phyloP scores from a whole-genome alignment of 2,888 invertebrate genomes.

The Idaea aversata region DNA sequence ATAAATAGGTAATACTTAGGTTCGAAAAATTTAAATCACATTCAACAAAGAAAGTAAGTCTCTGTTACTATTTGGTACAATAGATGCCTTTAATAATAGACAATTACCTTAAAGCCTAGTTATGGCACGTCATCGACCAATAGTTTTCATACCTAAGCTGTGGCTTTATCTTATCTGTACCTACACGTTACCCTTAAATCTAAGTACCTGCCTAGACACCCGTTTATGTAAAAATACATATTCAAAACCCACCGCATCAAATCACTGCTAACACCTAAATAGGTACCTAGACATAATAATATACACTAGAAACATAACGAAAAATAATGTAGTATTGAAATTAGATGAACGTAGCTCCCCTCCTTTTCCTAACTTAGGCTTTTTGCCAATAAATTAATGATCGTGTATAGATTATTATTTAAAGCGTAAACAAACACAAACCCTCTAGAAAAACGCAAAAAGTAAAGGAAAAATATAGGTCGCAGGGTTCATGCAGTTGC shows the following conservation, averaged over 20 bases:
- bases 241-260: neutral
- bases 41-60: constrained; percentile 25
- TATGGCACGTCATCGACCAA: neutral
- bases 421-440: neutral
- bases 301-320: neutral
- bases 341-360: constrained; percentile 17
- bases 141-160: neutral
- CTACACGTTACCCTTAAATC: neutral
- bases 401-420: neutral
- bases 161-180: neutral
- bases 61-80: constrained; percentile 17
- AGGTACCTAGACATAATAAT: neutral
- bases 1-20: constrained; percentile 13
- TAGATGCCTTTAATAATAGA: constrained; percentile 20
- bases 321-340: constrained; percentile 7
- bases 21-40: constrained; percentile 14
- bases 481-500: constrained; percentile 60
- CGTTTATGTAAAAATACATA: neutral
- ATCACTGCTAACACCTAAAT: neutral
- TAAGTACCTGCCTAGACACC: neutral
- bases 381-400: constrained; percentile 13
- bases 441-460: constrained; percentile 2
- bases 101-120: constrained; percentile 6
- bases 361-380: constrained; percentile 15
- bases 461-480: constrained; percentile 21